These are phyloP conservation scores for Prionace glauca DNA, from an alignment of 2,797 vertebrate genomes.

Conservation along the genomic window DNA sequence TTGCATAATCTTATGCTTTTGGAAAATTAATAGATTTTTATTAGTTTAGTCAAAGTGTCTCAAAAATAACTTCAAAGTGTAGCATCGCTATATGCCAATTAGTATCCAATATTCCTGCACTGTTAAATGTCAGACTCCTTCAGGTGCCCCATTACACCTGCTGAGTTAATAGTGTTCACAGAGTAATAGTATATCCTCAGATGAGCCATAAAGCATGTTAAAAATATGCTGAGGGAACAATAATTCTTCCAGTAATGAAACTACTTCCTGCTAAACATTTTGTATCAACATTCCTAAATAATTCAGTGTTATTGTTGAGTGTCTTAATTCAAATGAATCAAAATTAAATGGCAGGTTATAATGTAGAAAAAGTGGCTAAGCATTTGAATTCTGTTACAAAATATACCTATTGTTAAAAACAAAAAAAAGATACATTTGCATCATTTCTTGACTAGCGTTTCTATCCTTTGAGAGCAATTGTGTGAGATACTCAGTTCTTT, in stretches of 20 bases:
- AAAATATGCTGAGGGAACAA: conserved; percentile 70
- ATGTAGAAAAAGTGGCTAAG: conserved; percentile 61
- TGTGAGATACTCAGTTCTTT: conserved; percentile 40
- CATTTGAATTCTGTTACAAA: conserved; percentile 65
- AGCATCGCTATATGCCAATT: conserved; percentile 54
- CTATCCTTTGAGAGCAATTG: conserved; percentile 18
- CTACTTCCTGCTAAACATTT: conserved; percentile 78
- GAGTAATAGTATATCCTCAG: conserved; percentile 51
- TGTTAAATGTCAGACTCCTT: conserved; percentile 71
- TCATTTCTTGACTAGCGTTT: conserved; percentile 32
- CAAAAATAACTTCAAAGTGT: conserved; percentile 47
- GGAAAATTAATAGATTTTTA: conserved; percentile 19
- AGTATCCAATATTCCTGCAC: conserved; percentile 64
- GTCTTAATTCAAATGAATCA: conserved; percentile 62
- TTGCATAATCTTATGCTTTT: neutral
- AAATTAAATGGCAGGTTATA: conserved; percentile 56
- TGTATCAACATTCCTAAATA: conserved; percentile 76
- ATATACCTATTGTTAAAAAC: conserved; percentile 44
- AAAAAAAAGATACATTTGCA: conserved; percentile 30
- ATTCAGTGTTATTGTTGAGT: conserved; percentile 95
- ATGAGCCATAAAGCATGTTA: conserved; percentile 59
- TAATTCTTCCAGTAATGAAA: conserved; percentile 82
- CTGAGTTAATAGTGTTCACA: conserved; percentile 49
- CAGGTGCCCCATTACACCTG: conserved; percentile 63
- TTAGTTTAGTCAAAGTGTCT: conserved; percentile 39